These are phyloP conservation scores for Machaerirhynchus nigripectus DNA, from an alignment of 2,113 vertebrate genomes.

Conservation along the genomic window DNA sequence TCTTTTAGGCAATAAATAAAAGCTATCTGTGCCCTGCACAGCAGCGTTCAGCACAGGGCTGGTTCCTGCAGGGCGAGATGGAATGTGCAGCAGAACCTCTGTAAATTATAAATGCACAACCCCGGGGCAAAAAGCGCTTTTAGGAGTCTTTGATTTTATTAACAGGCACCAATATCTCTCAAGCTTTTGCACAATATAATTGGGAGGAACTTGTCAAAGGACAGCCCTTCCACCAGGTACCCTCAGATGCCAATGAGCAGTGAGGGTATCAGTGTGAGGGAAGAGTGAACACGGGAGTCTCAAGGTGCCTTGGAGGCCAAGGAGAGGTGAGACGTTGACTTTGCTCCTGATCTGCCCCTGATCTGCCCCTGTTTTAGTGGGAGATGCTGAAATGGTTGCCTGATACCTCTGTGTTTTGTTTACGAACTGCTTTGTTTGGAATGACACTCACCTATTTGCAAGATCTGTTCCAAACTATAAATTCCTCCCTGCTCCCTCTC, in stretches of 20 bases:
- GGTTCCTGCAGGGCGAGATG: neutral
- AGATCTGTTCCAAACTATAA: neutral
- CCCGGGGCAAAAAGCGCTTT: neutral
- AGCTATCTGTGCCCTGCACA: slow-evolving; percentile 10
- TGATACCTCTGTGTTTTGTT: neutral
- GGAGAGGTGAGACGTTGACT: neutral
- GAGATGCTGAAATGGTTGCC: neutral
- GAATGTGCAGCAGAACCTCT: neutral
- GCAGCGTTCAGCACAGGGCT: neutral
- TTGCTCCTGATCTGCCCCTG: neutral
- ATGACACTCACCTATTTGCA: neutral
- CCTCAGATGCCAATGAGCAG: neutral
- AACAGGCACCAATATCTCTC: neutral
- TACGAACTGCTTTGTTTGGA: neutral
- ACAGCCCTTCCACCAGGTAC: neutral
- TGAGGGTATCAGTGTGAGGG: neutral
- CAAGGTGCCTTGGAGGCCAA: neutral
- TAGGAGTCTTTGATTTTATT: neutral
- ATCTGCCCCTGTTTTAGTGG: neutral
- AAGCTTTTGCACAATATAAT: neutral
- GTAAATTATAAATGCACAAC: neutral
- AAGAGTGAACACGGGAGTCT: rapidly evolving
- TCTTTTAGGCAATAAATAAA: slow-evolving; percentile 39
- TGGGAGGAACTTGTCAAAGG: neutral
- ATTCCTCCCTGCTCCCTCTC: neutral